Percentiles rank a stretch among this genome's conserved stretches.
These are phyloP conservation scores for Nyctibius grandis DNA, from an alignment of 2,797 vertebrate species.

Conservation along the genomic window DNA sequence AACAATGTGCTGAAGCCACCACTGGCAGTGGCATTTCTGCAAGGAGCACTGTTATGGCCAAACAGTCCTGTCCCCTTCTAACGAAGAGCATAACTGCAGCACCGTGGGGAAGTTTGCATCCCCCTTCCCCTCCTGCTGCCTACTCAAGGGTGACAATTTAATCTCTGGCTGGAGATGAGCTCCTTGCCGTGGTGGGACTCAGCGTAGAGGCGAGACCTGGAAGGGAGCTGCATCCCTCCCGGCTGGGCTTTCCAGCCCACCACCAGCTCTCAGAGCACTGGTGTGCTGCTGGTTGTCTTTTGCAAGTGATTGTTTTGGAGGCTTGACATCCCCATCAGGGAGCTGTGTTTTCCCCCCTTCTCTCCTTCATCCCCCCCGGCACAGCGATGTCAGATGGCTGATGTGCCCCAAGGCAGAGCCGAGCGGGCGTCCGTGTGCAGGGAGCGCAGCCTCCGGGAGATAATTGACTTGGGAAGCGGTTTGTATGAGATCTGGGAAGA, in stretches of 20 bases:
- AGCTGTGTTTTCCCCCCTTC: not conserved
- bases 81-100: too few relatives aligned
- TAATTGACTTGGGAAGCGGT: conserved; percentile 65
- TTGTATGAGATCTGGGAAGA: conserved; percentile 47
- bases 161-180: not conserved
- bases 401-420: not conserved
- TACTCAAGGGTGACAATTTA: rapidly evolving
- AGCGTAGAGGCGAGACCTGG: not conserved
- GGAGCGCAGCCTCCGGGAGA: conserved; percentile 19
- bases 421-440: not conserved
- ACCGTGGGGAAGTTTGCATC: not conserved
- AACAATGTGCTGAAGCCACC: rapidly evolving
- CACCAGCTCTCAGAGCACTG: rapidly evolving
- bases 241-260: not conserved
- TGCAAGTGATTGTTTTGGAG: not conserved
- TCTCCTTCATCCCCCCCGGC: not conserved
- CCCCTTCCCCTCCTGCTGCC: not conserved
- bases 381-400: not conserved
- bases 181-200: not conserved
- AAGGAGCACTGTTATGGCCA: not conserved
- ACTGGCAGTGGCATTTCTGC: not conserved
- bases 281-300: not conserved
- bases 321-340: not conserved
- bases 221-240: not conserved
- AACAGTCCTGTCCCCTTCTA: too few relatives aligned